Base-by-base conservation (phyloP, 2,797 vertebrate genomes). In the Pyrocephalus nanus region DNA sequence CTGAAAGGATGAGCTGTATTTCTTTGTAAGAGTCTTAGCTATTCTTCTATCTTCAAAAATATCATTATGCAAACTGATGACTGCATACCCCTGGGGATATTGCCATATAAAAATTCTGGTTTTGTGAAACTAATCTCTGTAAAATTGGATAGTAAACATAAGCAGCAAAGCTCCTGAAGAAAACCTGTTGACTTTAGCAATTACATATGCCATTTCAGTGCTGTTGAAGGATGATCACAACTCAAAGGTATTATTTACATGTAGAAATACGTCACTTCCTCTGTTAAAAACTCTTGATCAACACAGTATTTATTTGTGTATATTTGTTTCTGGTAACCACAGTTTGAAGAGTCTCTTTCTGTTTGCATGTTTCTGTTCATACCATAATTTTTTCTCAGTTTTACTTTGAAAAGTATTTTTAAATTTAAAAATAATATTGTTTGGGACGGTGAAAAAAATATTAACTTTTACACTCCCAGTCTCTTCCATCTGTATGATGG, bases 141-240 rank as follows among this genome's bases (percentile, higher is more conserved):
- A 97, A 97, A 96, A 96, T 96, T 97, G 91, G 94, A 93, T 94
- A 91, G 92, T 94, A 95, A 97, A 92, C 89, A 91, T 86, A 92
- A 96, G 85, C 88, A 81, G 77, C 17, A 87, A 90, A 93, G 70
- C 89, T 96, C 62, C 81, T 95, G 57, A 94, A 94, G 38, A 80
- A 95, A 89, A 81, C 92, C 43, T 96, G 80, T 97, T 93, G 76
- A 93, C 69, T 95, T 84, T 73, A 94, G 75, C 91, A 96, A 95
- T 94, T 95, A 93, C 75, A 88, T 69, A 72, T 90, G 80, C 75
- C 14, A 3, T 89, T 95, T 95, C 77, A 57, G 1, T 93, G 85
- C 77, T 94, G 70, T 78, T 77, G 74, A 87, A 93, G 62, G 78
- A 94, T 75, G 92, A 91, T 86, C 20, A 4, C 85, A 80, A 48